These are phyloP conservation scores for Myotis planiceps DNA, from an alignment of 2,797 vertebrate genomes.

Conservation along the genomic window DNA sequence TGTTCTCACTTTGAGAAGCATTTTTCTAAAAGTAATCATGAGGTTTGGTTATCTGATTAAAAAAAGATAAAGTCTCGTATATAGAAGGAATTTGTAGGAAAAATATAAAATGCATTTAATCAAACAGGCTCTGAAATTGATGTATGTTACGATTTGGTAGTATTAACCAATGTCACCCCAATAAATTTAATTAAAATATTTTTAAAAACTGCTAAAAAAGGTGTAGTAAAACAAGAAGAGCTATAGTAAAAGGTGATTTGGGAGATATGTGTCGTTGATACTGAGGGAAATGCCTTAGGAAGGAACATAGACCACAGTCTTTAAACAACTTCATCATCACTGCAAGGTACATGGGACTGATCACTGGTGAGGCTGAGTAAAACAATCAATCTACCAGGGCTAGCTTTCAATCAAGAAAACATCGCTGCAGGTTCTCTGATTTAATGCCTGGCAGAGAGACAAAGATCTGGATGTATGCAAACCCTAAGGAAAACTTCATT, in stretches of 20 bases:
- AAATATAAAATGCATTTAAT: slow-evolving; percentile 18
- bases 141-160: not conserved
- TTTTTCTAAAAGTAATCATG: slow-evolving; percentile 17
- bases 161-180: not conserved
- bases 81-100: slow-evolving; percentile 6
- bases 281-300: not conserved
- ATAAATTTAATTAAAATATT: not conserved
- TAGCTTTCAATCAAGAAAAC: slow-evolving; percentile 28
- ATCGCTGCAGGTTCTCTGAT: not conserved
- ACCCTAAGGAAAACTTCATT: not conserved
- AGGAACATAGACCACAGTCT: not conserved
- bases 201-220: not conserved
- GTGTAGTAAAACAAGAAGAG: not conserved
- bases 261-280: not conserved
- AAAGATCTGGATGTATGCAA: not conserved
- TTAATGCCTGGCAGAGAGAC: not conserved
- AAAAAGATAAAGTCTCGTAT: slow-evolving; percentile 4
- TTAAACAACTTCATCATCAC: not conserved
- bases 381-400: not conserved
- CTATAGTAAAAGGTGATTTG: not conserved
- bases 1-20: not conserved
- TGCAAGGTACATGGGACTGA: not conserved
- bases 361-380: not conserved
- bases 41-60: not conserved
- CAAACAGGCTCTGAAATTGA: not conserved